Evolutionary conservation across 2,113 vertebrate species (phyloP).

Genomic region (Antechinus stuartii): DNA sequence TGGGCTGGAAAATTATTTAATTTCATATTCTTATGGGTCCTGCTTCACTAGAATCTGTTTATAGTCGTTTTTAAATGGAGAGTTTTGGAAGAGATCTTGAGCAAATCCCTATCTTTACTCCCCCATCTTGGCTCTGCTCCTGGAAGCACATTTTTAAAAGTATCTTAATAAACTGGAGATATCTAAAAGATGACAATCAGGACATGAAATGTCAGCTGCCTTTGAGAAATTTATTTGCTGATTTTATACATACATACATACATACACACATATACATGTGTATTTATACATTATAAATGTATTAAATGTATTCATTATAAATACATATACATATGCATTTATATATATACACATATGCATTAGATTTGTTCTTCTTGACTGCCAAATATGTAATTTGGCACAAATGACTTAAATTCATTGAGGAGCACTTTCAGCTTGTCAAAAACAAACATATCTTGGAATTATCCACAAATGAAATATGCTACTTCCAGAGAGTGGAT

Average conservation of each 20-base stretch:
- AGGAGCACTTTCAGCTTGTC: neutral
- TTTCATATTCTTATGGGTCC: too few species aligned
- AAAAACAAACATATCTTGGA: neutral
- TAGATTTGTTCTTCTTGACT: neutral
- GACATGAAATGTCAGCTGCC: neutral
- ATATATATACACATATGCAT: neutral
- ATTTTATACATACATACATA: too few species aligned
- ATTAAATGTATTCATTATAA: too few species aligned
- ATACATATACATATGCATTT: neutral
- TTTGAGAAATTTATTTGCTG: neutral
- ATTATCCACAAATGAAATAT: neutral
- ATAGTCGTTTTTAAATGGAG: too few species aligned
- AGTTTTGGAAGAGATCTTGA: too few species aligned
- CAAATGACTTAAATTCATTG: neutral
- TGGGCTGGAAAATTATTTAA: too few species aligned
- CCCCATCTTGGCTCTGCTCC: too few species aligned
- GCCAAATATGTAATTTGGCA: too few species aligned
- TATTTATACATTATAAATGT: too few species aligned
- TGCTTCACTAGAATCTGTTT: too few species aligned
- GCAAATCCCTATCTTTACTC: too few species aligned
- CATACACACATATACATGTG: too few species aligned
- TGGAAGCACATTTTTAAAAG: neutral
- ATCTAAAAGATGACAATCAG: neutral
- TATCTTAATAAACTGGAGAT: neutral
- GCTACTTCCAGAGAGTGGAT: neutral